Base-by-base conservation (phyloP, 2,797 vertebrate species). In the Typhlichthys eigenmanni region DNA sequence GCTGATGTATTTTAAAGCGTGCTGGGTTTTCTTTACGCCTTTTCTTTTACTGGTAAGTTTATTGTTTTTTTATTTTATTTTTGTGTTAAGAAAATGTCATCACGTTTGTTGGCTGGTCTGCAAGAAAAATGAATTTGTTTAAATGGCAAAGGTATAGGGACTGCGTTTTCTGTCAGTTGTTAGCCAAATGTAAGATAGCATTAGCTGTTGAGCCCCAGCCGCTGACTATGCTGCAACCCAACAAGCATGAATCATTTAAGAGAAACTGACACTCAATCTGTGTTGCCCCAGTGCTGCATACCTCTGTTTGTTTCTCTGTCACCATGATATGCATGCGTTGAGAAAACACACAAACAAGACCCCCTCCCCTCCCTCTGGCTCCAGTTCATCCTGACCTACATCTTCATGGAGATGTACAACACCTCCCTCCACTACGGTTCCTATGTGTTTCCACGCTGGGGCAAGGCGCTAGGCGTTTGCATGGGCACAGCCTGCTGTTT, bases 401-500 rank as follows among this genome's bases (percentile, higher is more conserved):
- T 94, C 76, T 94, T 94, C 84, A 90, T 95, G 29, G 93, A 95
- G 78, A 93, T 94, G 90, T 93, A 93, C 81, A 85, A 82, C 53
- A 91, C 91, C 0, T 50, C 90, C 0, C 90, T 95, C 49, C 79
- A 17, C 17, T 94, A 95, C 0, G 93, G 94, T 3, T 38, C 57
- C 10, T 95, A 95, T 4, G 82, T 88, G 71, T 94, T 83, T 77
- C 93, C 94, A 0, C 79, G 46, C 16, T 94, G 94, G 94, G 93
- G 93, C 4, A 94, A 83, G 62, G 92, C 89, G 0, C 74, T 96
- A 63, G 94, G 94, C 0, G 74, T 94, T 66, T 95, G 93, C 76
- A 91, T 95, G 83, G 93, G 89, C 0, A 48, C 90, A 0, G 64
- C 89, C 69, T 92, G 92, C 89, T 94, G 94, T 72, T 76, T 94